Evolutionary conservation across 2,113 vertebrate genomes (phyloP).

Genomic region (Sylvietta virens): DNA sequence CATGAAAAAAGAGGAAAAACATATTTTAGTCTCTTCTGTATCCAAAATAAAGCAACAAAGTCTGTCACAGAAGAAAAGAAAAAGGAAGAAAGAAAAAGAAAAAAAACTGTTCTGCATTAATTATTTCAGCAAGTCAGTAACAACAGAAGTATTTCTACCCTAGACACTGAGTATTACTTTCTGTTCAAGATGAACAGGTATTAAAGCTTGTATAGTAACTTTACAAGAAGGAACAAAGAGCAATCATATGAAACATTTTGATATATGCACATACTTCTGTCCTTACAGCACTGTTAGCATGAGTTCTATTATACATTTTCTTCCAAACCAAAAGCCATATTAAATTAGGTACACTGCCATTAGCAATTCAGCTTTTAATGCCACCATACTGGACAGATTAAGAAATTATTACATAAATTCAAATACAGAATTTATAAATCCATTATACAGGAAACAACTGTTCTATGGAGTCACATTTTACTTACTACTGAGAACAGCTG

Average conservation of each 20-base stretch:
- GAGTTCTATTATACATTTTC: background rate
- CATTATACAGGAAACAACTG: background rate
- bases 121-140: background rate
- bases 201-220: background rate
- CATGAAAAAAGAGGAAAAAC: background rate
- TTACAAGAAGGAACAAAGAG: background rate
- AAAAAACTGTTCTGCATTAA: background rate
- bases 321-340: background rate
- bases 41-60: background rate
- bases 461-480: background rate
- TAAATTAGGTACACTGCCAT: background rate
- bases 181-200: background rate
- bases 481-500: background rate
- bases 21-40: background rate
- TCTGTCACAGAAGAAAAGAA: background rate
- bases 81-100: background rate
- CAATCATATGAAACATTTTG: background rate
- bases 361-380: background rate
- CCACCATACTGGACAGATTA: background rate
- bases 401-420: background rate
- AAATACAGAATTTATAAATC: background rate
- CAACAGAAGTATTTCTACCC: background rate
- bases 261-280: background rate
- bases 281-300: background rate
- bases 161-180: background rate